Evolutionary conservation across 2,888 invertebrate genomes (phyloP), one percentile per base, ranked within the genome.

Genomic region (Bedellia somnulentella): DNA sequence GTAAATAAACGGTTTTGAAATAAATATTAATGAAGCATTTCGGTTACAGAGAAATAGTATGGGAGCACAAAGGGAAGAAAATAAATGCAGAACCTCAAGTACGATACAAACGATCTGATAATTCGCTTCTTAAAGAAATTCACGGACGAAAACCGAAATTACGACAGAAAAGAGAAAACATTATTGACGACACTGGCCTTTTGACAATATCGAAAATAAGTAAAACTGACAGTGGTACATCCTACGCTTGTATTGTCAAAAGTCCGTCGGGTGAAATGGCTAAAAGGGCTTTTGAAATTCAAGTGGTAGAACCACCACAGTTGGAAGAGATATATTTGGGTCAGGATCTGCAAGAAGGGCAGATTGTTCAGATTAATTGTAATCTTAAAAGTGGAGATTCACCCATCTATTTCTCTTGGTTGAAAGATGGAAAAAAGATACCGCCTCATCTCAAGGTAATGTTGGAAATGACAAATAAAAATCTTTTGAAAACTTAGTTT

Each of bases 291-390:
- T 80, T 81, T 36, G 88, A 88, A 51, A 76, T 88, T 37, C 82
- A 82, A 46, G 79, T 88, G 16, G 84, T 83, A 38, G 73, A 75
- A 58, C 88, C 90, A 1, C 92, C 92, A 1, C 83, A 89, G 35
- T 79, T 92, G 47, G 90, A 91, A 56, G 86, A 91, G 16, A 90
- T 94, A 55, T 71, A 81, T 28, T 84, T 93, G 47, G 88, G 90
- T 0, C 78, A 84, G 35, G 88, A 87, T 54, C 75, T 90, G 11
- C 87, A 88, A 62, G 86, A 93, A 71, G 87, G 89, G 27, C 86
- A 91, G 52, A 80, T 92, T 42, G 87, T 89, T 33, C 86, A 91
- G 57, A 87, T 92, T 40, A 86, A 91, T 35, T 90, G 89, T 54
- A 86, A 85, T 43, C 79, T 90, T 32, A 88, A 86, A 42, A 79